Evolutionary conservation across 2,797 vertebrate species (phyloP), one percentile per base, ranked within the genome.

Genomic region (Spinibarbus caldwelli): DNA sequence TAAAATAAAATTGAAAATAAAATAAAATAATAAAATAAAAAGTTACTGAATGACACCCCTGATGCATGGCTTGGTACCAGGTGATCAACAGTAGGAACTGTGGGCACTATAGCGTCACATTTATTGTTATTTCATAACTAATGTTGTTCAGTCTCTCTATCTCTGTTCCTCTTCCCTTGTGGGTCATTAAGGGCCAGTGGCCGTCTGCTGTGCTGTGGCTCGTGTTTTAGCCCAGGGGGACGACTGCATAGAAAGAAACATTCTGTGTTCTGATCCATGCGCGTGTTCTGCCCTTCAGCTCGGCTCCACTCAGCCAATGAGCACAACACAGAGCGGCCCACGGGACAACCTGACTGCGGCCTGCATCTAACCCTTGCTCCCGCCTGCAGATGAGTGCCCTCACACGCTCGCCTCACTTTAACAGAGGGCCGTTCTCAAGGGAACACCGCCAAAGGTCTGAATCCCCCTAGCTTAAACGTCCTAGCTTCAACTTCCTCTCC

Each of bases 151-250:
- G 5, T 57, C 72, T 52, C 45, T 73, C 71, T 12, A 49, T 68
- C 66, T 84, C 19, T 67, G 29, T 64, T 52, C 38, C 54, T 86
- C 78, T 47, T 70, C 66, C 57, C 43, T 34, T 78, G 47, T 43
- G 54, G 72, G 83, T 78, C 86, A 85, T 80, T 26, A 71, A 78
- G 86, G 41, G 52, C 71, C 78, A 84, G 47, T 47, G 78, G 77
- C 38, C 5, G 29, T 66, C 49, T 41, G 81, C 78, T 71, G 43
- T 38, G 81, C 81, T 59, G 47, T 2, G 36, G 64, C 41, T 84
- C 64, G 21, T 70, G 71, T 70, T 57, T 81, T 49, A 47, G 62
- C 62, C 86, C 68, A 17, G 26, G 12, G 66, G 79, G 43, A 78
- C 5, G 47, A 72, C 17, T 62, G 31, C 49, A 77, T 5, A 14